These are phyloP conservation scores for Rhadinocentrus ornatus DNA, from an alignment of 2,797 vertebrate genomes.

Conservation along the genomic window DNA sequence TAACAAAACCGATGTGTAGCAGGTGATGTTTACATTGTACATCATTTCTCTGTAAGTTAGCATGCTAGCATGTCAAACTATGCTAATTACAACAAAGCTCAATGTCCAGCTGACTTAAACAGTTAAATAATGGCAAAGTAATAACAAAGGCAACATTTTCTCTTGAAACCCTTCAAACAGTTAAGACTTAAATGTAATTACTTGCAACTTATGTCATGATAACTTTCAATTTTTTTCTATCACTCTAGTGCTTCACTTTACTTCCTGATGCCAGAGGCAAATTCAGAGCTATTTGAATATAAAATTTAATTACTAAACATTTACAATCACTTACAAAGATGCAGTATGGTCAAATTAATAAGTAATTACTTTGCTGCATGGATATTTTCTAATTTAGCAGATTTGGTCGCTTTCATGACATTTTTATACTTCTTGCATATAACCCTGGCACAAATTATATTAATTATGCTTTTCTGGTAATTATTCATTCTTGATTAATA, in stretches of 20 bases:
- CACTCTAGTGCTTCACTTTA: not conserved
- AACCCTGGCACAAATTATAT: slow-evolving; percentile 9
- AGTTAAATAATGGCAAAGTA: not conserved
- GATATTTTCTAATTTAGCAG: slow-evolving; percentile 22
- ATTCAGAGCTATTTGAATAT: slow-evolving; percentile 7
- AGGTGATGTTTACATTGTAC: no score
- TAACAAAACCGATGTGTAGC: no score
- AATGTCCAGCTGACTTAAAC: no score
- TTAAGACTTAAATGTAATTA: not conserved
- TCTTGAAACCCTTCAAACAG: not conserved
- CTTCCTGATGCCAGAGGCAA: not conserved
- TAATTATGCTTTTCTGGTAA: slow-evolving; percentile 17
- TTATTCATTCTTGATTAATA: slow-evolving; percentile 9
- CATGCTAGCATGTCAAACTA: not conserved
- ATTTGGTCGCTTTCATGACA: slow-evolving; percentile 10
- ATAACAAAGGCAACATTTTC: slow-evolving; percentile 1
- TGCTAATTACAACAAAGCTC: not conserved
- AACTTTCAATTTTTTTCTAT: not conserved
- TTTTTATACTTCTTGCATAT: slow-evolving; percentile 14
- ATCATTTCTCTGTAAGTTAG: no score
- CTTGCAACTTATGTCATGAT: not conserved
- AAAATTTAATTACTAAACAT: not conserved
- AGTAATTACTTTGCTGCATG: slow-evolving; percentile 6
- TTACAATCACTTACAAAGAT: slow-evolving; percentile 13
- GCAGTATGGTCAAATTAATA: slow-evolving; percentile 2